These are phyloP conservation scores for Herminia tarsipennalis DNA, from an alignment of 2,888 invertebrate genomes.

Conservation along the genomic window DNA sequence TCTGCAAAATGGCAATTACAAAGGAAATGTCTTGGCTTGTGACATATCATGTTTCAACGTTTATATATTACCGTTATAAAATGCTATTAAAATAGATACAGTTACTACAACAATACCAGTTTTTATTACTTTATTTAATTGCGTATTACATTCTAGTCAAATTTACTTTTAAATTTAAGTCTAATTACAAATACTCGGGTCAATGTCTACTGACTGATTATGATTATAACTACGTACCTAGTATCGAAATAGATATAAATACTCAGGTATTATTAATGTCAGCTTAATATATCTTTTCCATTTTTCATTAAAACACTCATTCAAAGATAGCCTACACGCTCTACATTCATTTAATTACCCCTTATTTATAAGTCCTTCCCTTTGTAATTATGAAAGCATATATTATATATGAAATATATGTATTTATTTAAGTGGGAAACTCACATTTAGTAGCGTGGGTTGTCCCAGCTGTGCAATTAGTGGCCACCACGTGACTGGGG, in stretches of 20 bases:
- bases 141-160: too few relatives aligned
- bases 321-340: constrained; percentile 1
- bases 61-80: too few relatives aligned
- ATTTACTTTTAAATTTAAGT: too few relatives aligned
- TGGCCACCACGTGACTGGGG: constrained; percentile 77
- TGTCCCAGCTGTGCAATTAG: constrained; percentile 84
- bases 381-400: constrained; percentile 40
- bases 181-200: too few relatives aligned
- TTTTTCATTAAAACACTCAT: neutral
- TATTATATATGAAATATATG: constrained; percentile 42
- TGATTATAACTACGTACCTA: too few relatives aligned
- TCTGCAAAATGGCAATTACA: too few relatives aligned
- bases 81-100: too few relatives aligned
- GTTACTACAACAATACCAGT: too few relatives aligned
- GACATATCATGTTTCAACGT: too few relatives aligned
- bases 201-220: too few relatives aligned
- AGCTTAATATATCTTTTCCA: neutral
- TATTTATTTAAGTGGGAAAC: constrained; percentile 76
- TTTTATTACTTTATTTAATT: too few relatives aligned
- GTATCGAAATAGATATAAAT: neutral
- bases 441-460: constrained; percentile 64
- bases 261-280: neutral
- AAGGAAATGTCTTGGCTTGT: too few relatives aligned
- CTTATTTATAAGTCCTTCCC: constrained; percentile 42
- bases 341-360: constrained; percentile 35